These are phyloP conservation scores for Gryon sp. DNA, from an alignment of 1,140 invertebrate genomes.

Conservation along the genomic window DNA sequence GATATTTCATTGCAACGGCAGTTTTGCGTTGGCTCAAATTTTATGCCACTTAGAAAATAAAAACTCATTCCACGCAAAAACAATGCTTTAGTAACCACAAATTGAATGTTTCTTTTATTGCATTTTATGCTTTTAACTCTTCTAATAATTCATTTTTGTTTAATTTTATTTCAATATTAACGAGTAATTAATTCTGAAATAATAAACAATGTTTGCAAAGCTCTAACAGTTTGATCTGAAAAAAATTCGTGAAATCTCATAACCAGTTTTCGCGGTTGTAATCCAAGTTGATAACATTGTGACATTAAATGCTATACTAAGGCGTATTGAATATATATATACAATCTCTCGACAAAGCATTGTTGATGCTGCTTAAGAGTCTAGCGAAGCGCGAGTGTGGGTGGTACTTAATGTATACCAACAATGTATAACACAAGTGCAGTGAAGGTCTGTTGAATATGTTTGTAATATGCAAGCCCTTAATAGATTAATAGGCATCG, in stretches of 20 bases:
- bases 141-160: no score
- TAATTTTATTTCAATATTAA: no score
- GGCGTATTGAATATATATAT: background rate
- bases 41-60: no score
- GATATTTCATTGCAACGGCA: no score
- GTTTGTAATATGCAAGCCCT: conserved; percentile 38
- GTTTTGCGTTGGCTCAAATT: no score
- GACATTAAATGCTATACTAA: conserved; percentile 14
- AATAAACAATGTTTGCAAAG: no score
- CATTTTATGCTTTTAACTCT: no score
- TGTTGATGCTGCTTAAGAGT: conserved; percentile 39
- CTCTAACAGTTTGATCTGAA: no score
- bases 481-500: conserved; percentile 45
- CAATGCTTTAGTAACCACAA: no score
- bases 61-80: no score
- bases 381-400: conserved; percentile 14
- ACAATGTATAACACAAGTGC: conserved; percentile 33
- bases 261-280: background rate
- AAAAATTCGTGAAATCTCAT: background rate
- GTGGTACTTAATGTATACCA: conserved; percentile 32
- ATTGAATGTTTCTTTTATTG: no score
- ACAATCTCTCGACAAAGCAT: conserved; percentile 1
- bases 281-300: conserved; percentile 7
- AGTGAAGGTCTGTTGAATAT: conserved; percentile 19
- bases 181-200: no score